phyloP scores from a whole-genome alignment of 1,140 invertebrate species.

The Caerostris darwini region DNA sequence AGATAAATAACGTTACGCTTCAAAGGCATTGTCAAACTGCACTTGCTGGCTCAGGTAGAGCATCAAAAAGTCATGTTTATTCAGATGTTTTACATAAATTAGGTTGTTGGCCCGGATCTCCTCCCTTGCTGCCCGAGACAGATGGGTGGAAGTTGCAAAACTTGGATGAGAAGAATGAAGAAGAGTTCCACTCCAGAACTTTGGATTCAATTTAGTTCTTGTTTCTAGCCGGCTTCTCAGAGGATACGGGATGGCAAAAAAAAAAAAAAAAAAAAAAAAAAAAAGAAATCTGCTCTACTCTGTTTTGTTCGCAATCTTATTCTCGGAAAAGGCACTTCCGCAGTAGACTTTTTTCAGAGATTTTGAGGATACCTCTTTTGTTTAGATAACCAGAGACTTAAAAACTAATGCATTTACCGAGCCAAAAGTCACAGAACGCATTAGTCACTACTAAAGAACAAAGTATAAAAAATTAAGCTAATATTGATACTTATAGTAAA shows the following conservation, averaged over 20 bases:
- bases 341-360: neutral
- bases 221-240: no score
- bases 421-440: no score
- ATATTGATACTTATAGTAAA: no score
- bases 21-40: no score
- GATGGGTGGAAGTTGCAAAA: constrained; percentile 36
- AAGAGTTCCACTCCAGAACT: constrained; percentile 27
- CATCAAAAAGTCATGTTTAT: constrained; percentile 71
- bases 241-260: neutral
- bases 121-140: neutral
- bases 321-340: neutral
- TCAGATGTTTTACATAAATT: constrained; percentile 75
- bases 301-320: constrained; percentile 6
- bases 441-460: no score
- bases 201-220: constrained; percentile 59
- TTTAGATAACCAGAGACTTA: neutral
- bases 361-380: neutral
- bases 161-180: neutral
- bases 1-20: no score
- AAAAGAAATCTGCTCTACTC: neutral
- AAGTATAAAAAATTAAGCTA: no score
- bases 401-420: no score
- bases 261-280: neutral
- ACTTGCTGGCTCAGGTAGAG: constrained; percentile 51
- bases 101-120: constrained; percentile 34